Evolutionary conservation across 2,797 vertebrate genomes (phyloP).

Genomic region (Mormyrops attenuatus): DNA sequence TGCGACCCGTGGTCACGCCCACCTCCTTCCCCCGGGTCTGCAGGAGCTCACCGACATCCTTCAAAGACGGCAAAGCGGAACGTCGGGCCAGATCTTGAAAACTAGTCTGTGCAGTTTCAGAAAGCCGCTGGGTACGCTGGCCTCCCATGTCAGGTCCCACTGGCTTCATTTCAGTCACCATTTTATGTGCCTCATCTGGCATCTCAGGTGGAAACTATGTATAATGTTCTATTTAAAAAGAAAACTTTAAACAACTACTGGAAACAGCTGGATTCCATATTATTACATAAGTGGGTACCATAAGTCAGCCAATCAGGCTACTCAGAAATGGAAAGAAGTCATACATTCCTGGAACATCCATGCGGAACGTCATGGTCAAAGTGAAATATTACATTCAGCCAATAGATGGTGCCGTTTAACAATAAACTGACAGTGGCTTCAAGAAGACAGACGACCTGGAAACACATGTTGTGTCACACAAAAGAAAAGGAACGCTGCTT

Average conservation of each 20-base stretch:
- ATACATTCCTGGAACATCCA: background rate
- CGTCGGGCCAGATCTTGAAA: background rate
- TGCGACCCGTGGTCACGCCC: conserved; percentile 93
- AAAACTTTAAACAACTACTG: background rate
- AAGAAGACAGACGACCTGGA: background rate
- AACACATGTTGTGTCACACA: background rate
- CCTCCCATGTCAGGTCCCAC: background rate
- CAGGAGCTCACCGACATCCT: conserved; percentile 85
- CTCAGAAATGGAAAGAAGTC: background rate
- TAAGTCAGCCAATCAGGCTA: background rate
- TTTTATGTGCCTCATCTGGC: background rate
- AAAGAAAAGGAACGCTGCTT: background rate
- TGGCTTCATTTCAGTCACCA: background rate
- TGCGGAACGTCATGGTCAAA: background rate
- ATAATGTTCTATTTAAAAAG: background rate
- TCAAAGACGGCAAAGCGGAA: conserved; percentile 2
- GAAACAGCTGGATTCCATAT: background rate
- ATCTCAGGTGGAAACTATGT: background rate
- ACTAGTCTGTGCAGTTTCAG: background rate
- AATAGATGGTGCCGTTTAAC: conserved; percentile 29
- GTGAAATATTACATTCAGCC: conserved; percentile 13
- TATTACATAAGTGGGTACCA: background rate
- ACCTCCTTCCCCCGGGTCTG: conserved; percentile 87
- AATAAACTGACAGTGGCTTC: background rate
- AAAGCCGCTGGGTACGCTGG: background rate